Conservation (phyloP, 2,888 invertebrate genomes). For the Tiliacea aurago region DNA sequence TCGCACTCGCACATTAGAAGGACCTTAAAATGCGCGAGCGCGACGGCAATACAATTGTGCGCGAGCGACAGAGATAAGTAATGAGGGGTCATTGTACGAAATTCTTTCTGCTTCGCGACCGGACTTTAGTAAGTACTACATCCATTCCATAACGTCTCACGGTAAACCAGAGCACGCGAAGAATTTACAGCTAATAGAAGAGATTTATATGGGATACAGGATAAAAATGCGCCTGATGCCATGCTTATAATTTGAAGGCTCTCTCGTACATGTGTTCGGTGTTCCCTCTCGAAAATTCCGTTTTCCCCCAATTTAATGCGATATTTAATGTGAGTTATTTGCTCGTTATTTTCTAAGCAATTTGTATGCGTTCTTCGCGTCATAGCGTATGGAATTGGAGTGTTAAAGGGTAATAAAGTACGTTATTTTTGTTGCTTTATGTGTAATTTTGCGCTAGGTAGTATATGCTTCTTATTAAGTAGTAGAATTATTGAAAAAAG, state of each 20-base stretch:
- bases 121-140: too few species aligned
- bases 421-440: neutral
- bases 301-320: slow-evolving; percentile 13
- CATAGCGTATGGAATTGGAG: slow-evolving; percentile 11
- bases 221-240: slow-evolving; percentile 37
- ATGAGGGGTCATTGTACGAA: too few species aligned
- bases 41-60: too few species aligned
- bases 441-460: neutral
- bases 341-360: slow-evolving; percentile 33
- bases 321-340: slow-evolving; percentile 34
- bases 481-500: neutral
- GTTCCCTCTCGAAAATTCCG: slow-evolving; percentile 23
- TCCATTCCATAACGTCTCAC: neutral
- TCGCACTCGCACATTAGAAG: too few species aligned
- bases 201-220: slow-evolving; percentile 30
- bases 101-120: too few species aligned
- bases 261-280: slow-evolving; percentile 22
- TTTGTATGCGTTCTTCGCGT: slow-evolving; percentile 31
- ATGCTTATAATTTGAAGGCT: slow-evolving; percentile 52
- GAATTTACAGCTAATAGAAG: slow-evolving; percentile 26
- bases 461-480: neutral
- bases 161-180: neutral
- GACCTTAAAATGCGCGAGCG: too few species aligned
- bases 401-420: slow-evolving; percentile 9
- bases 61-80: too few species aligned